Evolutionary conservation across 2,113 vertebrate genomes (phyloP).

Genomic region (Anarhynchus alexandrinus): DNA sequence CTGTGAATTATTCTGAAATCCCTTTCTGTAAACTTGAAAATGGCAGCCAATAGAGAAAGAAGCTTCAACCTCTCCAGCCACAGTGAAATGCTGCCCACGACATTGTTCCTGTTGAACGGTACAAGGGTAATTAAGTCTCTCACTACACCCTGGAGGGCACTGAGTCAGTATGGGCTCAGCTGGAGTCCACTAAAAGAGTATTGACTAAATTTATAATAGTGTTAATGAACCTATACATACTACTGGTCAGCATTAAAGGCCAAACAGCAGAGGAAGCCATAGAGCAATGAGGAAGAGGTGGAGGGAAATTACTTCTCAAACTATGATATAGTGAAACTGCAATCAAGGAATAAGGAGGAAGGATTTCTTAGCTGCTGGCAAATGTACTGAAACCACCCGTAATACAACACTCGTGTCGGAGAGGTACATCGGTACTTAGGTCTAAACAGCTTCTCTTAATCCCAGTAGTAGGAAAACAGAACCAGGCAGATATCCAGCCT

Average conservation of each 20-base stretch:
- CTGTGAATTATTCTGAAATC: background rate
- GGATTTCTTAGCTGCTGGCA: background rate
- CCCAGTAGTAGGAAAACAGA: background rate
- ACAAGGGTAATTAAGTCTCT: conserved; percentile 63
- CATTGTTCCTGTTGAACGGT: conserved; percentile 17
- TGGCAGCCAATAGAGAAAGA: background rate
- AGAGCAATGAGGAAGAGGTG: background rate
- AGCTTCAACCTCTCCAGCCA: background rate
- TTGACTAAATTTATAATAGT: conserved; percentile 51
- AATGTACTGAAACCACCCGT: background rate
- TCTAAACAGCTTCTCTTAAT: background rate
- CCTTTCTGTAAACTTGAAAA: conserved; percentile 1
- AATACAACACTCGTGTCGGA: background rate
- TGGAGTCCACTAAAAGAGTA: conserved; percentile 58
- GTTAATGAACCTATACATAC: conserved; percentile 49
- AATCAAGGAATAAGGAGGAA: background rate
- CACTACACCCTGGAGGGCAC: conserved; percentile 46
- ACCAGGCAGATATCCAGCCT: background rate
- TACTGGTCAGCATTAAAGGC: conserved; percentile 38
- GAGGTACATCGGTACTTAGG: background rate
- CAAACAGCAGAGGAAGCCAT: background rate
- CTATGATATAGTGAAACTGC: background rate
- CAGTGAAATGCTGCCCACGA: background rate
- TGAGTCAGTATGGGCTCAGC: conserved; percentile 50
- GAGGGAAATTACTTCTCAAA: background rate